Evolutionary conservation across 2,113 vertebrate genomes (phyloP), one percentile per base, ranked within the genome.

Genomic region (Pseudolaguvia tuberculata): DNA sequence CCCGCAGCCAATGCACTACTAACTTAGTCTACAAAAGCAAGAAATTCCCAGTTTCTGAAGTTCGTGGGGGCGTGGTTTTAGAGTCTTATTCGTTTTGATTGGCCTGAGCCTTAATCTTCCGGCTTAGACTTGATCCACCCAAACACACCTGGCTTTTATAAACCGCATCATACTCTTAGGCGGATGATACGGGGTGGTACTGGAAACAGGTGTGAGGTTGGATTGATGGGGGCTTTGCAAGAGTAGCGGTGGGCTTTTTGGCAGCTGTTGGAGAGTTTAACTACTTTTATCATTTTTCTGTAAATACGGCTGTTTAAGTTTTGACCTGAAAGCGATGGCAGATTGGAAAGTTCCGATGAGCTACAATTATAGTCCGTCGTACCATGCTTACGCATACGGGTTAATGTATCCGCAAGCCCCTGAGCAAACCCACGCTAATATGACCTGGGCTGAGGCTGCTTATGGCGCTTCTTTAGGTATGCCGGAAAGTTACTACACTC

Each of bases 321-420:
- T 9, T 11, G 47, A 61, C 20, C 17, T 7, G 8, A 4, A 12
- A 55, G 45, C 23, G 0, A 92, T 92, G 90, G 86, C 89, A 18
- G 88, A 91, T 11, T 92, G 89, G 90, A 91, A 88, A 72, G 23
- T 85, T 1, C 88, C 86, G 2, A 45, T 88, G 11, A 84, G 25
- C 27, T 89, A 88, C 80, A 89, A 88, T 53, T 89, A 87, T 72
- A 88, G 80, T 73, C 77, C 82, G 0, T 78, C 89, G 0, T 91
- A 89, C 71, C 88, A 88, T 9, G 83, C 87, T 0, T 91, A 89
- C 71, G 86, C 87, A 0, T 90, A 88, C 72, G 81, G 89, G 6
- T 56, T 89, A 2, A 6, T 88, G 78, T 91, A 89, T 56, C 89
- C 80, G 42, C 39, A 84, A 5, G 87, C 69, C 0, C 5, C 85